Base-by-base conservation (phyloP, 2,888 invertebrate species). In the Nomada fucata region DNA sequence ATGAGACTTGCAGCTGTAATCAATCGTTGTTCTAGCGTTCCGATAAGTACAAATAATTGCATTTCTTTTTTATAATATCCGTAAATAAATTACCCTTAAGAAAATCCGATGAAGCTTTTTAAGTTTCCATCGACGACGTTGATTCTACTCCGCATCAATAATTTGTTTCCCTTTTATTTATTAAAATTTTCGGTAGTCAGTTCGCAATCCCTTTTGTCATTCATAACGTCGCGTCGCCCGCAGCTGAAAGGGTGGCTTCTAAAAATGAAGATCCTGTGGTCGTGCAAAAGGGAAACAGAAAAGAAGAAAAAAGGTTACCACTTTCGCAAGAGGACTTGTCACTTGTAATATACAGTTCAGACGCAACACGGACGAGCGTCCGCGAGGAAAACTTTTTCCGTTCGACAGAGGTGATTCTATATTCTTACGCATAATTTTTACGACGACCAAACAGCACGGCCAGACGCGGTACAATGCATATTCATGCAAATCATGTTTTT, bases 171-270 rank as follows among this genome's bases (percentile, higher is more conserved):
- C 26, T 2, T 50, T 50, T 70, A 20, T 70, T 70, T 60, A 71
- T 74, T 74, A 74, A 67, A 67, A 74, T 59, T 74, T 74, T 70
- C 60, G 61, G 71, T 42, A 29, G 20, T 47, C 47, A 29, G 20
- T 15, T 23, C n/a, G 53, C n/a, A 57, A 20, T 13, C 50, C 47
- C 36, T 67, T 59, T 74, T 67, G 57, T 36, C 55, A 59, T 59
- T 67, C 74, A 36, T 57, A 59, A 59, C 47, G 47, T 57, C 36
- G 23, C 13, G 47, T 47, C 13, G 50, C 47, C 1, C n/a, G 15
- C n/a, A 11, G 50, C 42, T 73, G 65, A 73, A 73, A 73, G 74
- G 26, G 59, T 5, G 47, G 47, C 67, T 36, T 10, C 50, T 36
- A 47, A 50, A 65, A 74, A 36, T 29, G 59, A 67, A 59, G 67